Base-by-base conservation (phyloP, 1,140 invertebrate species). In the Drosophila asahinai region DNA sequence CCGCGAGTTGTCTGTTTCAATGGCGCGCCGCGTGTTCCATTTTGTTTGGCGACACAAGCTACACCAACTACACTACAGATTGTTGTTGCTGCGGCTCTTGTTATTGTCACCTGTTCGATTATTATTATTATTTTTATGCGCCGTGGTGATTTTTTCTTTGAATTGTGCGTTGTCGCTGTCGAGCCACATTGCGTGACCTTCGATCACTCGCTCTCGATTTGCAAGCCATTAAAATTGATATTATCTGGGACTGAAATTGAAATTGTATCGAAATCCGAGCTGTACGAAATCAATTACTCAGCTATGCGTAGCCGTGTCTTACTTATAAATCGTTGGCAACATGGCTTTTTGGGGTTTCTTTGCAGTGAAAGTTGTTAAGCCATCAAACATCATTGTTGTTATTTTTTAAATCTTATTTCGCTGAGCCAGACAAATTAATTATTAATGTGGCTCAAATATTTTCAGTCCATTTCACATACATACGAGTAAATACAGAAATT, bases 31-130 rank as follows among this genome's bases (percentile, higher is more conserved):
- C 66, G 63, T 81, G 84, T 87, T 87, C 73, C 80, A 87, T 80
- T 87, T 86, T 76, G 60, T 83, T 42, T 54, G 77, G 65, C 61
- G 64, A 74, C 73, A 77, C 74, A 65, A 70, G 77, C 66, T 77
- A 72, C 62, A 84, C 71, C 67, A 79, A 54, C 51, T 68, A 57
- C 36, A 55, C 17, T 38, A 22, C 58, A 55, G 51, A 38, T 59
- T 33, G 49, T 57, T 70, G 60, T 71, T 78, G 77, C 51, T 62
- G 62, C 40, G 75, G 83, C 79, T 82, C 83, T 86, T 74, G 77
- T 86, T 87, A 83, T 87, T 86, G 83, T 87, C 77, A 83, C 81
- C 84, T 89, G 83, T 83, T 84, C 68, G 84, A 89, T 83, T 80
- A 87, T 83, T 86, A 80, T 86, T 65, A 74, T 80, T 60, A 63